Base-by-base conservation (phyloP, 2,113 vertebrate genomes). In the Ciconia stormi region DNA sequence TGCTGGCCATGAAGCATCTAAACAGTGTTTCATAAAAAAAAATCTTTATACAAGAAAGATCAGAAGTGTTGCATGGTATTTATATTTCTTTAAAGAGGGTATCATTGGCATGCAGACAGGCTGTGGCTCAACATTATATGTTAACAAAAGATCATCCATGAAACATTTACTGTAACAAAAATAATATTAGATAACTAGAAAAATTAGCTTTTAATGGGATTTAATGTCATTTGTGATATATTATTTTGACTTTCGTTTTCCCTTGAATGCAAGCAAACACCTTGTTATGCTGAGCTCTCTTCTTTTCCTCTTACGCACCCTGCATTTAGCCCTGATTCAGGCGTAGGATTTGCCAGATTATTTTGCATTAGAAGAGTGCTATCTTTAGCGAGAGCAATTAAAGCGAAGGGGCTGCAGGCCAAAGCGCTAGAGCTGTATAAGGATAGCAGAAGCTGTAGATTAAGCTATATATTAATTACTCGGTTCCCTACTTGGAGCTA, bases 401-500 rank as follows among this genome's bases (percentile, higher is more conserved):
- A 96, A 96, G 96, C 71, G 92, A 93, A 97, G 96, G 95, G 90
- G 96, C 97, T 98, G 93, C 94, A 97, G 97, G 96, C 97, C 97
- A 97, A 87, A 97, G 95, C 32, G 4, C 74, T 71, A 69, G n/a
- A 94, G 87, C 84, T 77, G 53, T 47, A 7, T 85, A 85, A 95
- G 94, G 44, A 85, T 65, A 80, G 78, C 65, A 90, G 83, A 84
- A 94, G 71, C 82, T 90, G 55, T 95, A 95, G 95, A 96, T 97
- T 97, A 97, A 95, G 65, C 86, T 89, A 88, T 95, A 91, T 93
- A 95, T 96, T 96, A 97, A 96, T 97, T 96, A 93, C 73, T 90
- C 6, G 2, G 40, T 94, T 95, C 61, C 92, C 82, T 82, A 63
- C 95, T 92, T 87, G 91, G 77, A 97, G 95, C 86, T 90, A 89